Base-by-base conservation (phyloP, 2,888 invertebrate genomes). In the Salticus scenicus region DNA sequence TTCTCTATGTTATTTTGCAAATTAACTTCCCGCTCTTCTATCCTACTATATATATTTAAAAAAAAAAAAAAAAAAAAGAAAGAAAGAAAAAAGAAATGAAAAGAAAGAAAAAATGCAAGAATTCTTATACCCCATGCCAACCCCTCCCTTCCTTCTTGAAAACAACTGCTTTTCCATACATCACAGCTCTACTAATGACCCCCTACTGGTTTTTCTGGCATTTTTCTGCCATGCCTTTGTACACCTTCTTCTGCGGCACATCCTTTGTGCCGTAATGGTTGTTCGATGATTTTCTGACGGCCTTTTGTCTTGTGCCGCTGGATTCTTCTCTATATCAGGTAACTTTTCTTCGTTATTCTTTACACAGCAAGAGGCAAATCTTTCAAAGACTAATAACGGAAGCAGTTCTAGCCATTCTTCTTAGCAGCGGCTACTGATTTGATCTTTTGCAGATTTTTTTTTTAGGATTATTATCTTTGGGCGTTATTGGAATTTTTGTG, bases 331-430 rank as follows among this genome's bases (percentile, higher is more conserved):
- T n/a, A n/a, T n/a, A n/a, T n/a, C 17, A 47, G 47, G 47, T 47
- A 47, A 47, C 47, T 47, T 47, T n/a, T 47, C 17, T n/a, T n/a
- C 17, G 7, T 47, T 47, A 17, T 37, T 14, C 17, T n/a, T 47
- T 47, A 2, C 17, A 17, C 47, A 7, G 47, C 17, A 7, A 47
- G 47, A 47, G n/a, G 47, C 17, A 17, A 47, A 17, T 47, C 17
- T 37, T 47, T 47, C 47, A 47, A 47, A 47, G 47, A 2, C 47
- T 47, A 47, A 47, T 47, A 47, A 47, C 47, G 47, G 47, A 47
- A 47, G 47, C 47, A 17, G 47, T 47, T 17, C 10, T 5, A n/a
- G n/a, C n/a, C n/a, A n/a, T n/a, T n/a, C n/a, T 47, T 47, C 17
- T 47, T 2, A 7, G 12, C 47, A n/a, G 47, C 47, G 17, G 47